Evolutionary conservation across 2,888 invertebrate species (phyloP).

Genomic region (Scrobipalpa atriplicella): DNA sequence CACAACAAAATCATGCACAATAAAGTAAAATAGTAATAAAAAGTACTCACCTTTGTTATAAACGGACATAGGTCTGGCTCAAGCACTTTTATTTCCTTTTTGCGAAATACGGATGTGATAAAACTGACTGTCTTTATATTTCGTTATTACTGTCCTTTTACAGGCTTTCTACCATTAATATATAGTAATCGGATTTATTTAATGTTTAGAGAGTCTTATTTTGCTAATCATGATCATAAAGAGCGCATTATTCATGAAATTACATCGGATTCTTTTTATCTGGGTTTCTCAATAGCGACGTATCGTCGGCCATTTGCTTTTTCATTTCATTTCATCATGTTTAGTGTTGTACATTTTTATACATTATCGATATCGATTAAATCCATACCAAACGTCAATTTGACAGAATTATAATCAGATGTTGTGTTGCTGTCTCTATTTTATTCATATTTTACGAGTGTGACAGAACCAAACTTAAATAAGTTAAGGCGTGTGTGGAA

Average conservation of each 20-base stretch:
- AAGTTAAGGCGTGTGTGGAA: too few relatives aligned
- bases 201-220: conserved; percentile 74
- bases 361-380: conserved; percentile 25
- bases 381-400: neutral
- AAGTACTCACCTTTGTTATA: conserved; percentile 65
- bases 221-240: conserved; percentile 82
- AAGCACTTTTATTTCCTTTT: conserved; percentile 58
- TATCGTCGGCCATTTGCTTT: conserved; percentile 82
- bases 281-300: conserved; percentile 69
- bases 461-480: too few relatives aligned
- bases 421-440: too few relatives aligned
- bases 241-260: conserved; percentile 84
- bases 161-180: conserved; percentile 67
- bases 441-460: too few relatives aligned
- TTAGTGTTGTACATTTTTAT: conserved; percentile 8
- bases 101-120: conserved; percentile 63
- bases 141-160: conserved; percentile 52
- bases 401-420: too few relatives aligned
- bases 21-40: conserved; percentile 43
- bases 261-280: conserved; percentile 80
- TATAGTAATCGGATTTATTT: conserved; percentile 62
- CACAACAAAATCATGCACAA: conserved; percentile 31
- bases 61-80: conserved; percentile 69
- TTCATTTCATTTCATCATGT: conserved; percentile 57
- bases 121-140: conserved; percentile 57